A percentile compares a stretch with the other conserved stretches of the same genome.
phyloP scores from a whole-genome alignment of 2,797 vertebrate species.

The Micrastur ruficollis region DNA sequence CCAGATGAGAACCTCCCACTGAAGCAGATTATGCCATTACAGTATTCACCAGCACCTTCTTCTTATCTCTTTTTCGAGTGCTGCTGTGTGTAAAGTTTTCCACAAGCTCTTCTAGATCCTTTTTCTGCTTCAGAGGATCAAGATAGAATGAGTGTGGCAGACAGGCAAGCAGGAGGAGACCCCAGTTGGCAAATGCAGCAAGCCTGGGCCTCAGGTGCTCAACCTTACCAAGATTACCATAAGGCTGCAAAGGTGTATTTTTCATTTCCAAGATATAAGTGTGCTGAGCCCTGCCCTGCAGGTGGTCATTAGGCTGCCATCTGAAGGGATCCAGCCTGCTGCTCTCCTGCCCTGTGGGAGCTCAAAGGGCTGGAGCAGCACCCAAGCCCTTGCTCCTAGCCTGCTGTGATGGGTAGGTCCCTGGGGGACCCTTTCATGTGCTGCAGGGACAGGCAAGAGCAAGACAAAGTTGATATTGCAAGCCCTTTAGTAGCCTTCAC shows the following conservation, averaged over 20 bases:
- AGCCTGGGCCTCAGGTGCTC: background rate
- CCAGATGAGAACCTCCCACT: background rate
- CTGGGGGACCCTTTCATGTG: background rate
- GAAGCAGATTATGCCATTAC: constrained; percentile 2
- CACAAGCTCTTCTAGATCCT: constrained; percentile 45
- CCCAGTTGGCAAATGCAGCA: background rate
- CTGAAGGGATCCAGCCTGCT: background rate
- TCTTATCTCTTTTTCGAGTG: constrained; percentile 47
- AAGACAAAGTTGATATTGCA: background rate
- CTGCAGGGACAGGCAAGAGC: background rate
- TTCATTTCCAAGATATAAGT: background rate
- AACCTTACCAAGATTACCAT: background rate
- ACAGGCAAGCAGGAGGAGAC: background rate
- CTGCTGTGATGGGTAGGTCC: background rate
- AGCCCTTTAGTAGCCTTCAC: background rate
- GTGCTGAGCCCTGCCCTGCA: background rate
- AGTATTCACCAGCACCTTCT: constrained; percentile 38
- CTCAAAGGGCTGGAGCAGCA: background rate
- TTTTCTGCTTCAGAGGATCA: constrained; percentile 28
- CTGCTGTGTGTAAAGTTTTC: constrained; percentile 49
- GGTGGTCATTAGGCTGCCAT: background rate
- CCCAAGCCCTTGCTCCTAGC: background rate
- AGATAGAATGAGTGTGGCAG: constrained; percentile 43
- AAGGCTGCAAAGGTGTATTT: background rate
- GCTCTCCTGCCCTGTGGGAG: background rate